Evolutionary conservation across 2,113 vertebrate species (phyloP).

Genomic region (Perccottus glenii): DNA sequence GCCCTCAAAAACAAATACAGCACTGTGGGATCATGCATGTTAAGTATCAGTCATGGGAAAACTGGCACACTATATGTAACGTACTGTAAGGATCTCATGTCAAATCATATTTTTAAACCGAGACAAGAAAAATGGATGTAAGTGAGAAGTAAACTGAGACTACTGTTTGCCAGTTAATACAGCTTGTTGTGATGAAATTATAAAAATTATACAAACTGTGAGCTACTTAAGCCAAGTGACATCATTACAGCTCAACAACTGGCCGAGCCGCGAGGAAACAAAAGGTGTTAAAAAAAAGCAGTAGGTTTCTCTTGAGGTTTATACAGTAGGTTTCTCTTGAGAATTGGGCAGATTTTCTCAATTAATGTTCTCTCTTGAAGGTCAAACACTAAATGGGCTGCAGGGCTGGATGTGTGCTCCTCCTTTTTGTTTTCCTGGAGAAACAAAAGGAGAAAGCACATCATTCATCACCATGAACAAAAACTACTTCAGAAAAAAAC

Average conservation of each 20-base stretch:
- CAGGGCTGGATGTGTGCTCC: slow-evolving; percentile 14
- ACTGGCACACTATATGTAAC: slow-evolving; percentile 14
- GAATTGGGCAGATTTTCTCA: background rate
- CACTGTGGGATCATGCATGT: slow-evolving; percentile 8
- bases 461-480: no score
- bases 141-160: slow-evolving; percentile 4
- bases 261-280: slow-evolving; percentile 30
- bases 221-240: slow-evolving; percentile 11
- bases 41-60: slow-evolving; percentile 21
- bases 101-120: slow-evolving; percentile 2
- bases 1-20: background rate
- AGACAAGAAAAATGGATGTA: background rate
- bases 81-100: slow-evolving; percentile 4
- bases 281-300: background rate
- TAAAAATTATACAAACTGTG: background rate
- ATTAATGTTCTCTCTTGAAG: slow-evolving; percentile 17
- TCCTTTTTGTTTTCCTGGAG: background rate
- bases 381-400: slow-evolving; percentile 21
- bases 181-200: background rate
- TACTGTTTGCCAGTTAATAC: background rate
- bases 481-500: no score
- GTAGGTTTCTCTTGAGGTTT: background rate
- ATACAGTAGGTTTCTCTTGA: background rate
- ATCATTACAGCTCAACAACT: slow-evolving; percentile 24
- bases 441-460: no score